Evolutionary conservation across 2,113 vertebrate species (phyloP), one percentile per base, ranked within the genome.

Genomic region (Phalacrocorax aristotelis): DNA sequence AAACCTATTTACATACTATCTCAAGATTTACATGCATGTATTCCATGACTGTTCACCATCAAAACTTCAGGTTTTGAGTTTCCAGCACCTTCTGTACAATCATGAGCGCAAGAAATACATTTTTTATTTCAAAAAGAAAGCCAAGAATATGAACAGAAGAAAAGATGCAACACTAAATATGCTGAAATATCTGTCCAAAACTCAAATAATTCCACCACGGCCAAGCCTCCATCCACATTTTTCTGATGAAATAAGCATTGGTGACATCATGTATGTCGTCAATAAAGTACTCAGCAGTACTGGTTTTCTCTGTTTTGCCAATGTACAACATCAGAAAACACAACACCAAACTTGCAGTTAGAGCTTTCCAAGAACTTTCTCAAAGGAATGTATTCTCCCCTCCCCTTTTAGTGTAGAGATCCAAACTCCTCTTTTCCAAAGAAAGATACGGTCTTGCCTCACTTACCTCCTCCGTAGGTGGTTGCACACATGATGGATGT

Each of bases 401-500:
- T 69, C 20, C 57, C 13, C 15, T 68, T 65, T 79, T 44, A 22
- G 7, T 60, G 21, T 3, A 66, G 71, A 40, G n/a, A 49, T 69
- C 58, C 5, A 5, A 61, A 4, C 61, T 76, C 26, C 30, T 85
- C n/a, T 79, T 82, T 61, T 65, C 46, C 38, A 55, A 66, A 42
- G 40, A 76, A 68, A 87, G 58, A 30, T 0, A 42, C 0, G 5
- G 7, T 62, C 46, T 68, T 58, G 46, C 26, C 68, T 92, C 84
- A 97, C 98, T 98, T 92, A 99, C 99, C 99, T 93, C 99, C 99
- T 87, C 98, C 99, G 0, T 99, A 99, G 97, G 99, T 99, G 32
- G 95, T 96, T 19, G 99, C 99, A n/a, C 99, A 97, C 98, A 99
- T 98, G 96, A 99, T 98, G 40, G 99, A 99, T 54, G 99, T 98